Evolutionary conservation across 2,797 vertebrate species (phyloP).

Genomic region (Columba guinea): DNA sequence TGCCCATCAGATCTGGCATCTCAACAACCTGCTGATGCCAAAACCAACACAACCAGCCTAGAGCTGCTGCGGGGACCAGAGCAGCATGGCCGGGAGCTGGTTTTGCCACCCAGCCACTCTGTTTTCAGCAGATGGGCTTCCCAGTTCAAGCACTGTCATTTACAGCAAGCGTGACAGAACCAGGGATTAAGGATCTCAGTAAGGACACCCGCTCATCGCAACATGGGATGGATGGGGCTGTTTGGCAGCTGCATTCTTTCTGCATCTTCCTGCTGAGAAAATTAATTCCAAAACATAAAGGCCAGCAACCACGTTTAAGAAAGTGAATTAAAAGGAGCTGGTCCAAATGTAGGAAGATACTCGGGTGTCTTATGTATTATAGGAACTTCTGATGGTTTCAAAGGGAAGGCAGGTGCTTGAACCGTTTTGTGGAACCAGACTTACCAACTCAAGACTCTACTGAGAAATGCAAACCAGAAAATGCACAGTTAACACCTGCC

Average conservation of each 20-base stretch:
- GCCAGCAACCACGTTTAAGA: neutral
- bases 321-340: neutral
- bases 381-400: neutral
- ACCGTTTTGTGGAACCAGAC: neutral
- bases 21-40: neutral
- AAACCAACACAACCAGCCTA: neutral
- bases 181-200: neutral
- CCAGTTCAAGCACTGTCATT: neutral
- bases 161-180: neutral
- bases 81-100: neutral
- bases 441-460: neutral
- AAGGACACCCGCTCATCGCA: neutral
- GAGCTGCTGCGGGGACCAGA: neutral
- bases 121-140: neutral
- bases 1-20: neutral
- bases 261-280: neutral
- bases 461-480: constrained; percentile 15
- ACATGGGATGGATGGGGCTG: neutral
- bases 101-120: neutral
- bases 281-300: neutral
- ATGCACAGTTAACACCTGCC: neutral
- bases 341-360: neutral
- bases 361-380: neutral
- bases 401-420: neutral
- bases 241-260: neutral